Evolutionary conservation across 2,113 vertebrate species (phyloP).

Genomic region (Sorex araneus): DNA sequence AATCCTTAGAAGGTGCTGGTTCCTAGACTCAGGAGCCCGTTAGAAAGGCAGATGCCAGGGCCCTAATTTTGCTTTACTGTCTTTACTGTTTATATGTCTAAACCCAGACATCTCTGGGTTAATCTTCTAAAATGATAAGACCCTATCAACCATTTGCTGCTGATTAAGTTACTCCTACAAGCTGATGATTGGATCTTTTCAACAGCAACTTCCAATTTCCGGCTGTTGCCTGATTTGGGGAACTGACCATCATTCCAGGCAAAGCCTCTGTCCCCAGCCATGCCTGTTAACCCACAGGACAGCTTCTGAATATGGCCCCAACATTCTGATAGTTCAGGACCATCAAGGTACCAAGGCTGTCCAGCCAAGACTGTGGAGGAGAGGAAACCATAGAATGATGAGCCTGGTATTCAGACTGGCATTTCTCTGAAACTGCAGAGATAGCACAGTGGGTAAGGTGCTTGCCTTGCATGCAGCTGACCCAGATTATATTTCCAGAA

Average conservation of each 20-base stretch:
- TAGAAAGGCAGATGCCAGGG: not conserved
- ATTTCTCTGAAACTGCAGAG: not conserved
- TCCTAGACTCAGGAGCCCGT: not conserved
- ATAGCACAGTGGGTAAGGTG: too few relatives aligned
- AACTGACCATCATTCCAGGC: not conserved
- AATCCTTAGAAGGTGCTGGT: not conserved
- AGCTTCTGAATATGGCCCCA: not conserved
- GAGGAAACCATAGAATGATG: not conserved
- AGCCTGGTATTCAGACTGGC: not conserved
- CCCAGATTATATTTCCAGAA: too few relatives aligned
- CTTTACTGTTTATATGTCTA: too few relatives aligned
- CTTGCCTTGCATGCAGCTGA: too few relatives aligned
- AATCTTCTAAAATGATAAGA: conserved; percentile 19
- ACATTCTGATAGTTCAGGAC: not conserved
- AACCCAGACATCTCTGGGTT: not conserved
- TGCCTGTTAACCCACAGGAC: not conserved
- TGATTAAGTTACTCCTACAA: not conserved
- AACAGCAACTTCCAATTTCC: conserved; percentile 21
- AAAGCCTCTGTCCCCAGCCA: not conserved
- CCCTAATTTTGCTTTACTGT: not conserved
- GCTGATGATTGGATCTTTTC: not conserved
- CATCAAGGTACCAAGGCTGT: not conserved
- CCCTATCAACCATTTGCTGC: not conserved
- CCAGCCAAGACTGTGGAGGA: not conserved
- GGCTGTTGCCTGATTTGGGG: not conserved